Evolutionary conservation across 2,797 vertebrate species (phyloP), one percentile per base, ranked within the genome.

Genomic region (Paguma larvata): DNA sequence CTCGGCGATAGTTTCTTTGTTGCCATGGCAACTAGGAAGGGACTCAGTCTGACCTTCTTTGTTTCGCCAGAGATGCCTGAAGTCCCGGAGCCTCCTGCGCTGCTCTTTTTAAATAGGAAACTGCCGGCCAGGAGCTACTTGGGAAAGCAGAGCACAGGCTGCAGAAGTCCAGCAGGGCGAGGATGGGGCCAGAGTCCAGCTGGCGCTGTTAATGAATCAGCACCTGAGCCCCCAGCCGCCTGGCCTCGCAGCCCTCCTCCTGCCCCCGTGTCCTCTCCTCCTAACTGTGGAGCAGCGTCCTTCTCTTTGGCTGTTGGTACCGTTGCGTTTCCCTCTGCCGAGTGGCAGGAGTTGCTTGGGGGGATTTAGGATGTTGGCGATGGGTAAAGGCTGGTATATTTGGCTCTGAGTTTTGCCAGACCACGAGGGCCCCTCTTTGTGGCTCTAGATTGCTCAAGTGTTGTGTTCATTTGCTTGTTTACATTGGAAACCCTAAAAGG

Each of bases 21-120:
- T 96, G 94, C 95, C 85, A 65, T 97, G 95, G 95, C 97, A 96
- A 96, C 97, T 38, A 63, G 67, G 18, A 70, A 87, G 65, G 70
- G n/a, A 41, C 77, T 67, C 1, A 0, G 70, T 94, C 56, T 85
- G 91, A 77, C 94, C 73, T 83, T 62, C 79, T 94, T 75, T 56
- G 67, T 92, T 93, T 82, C 62, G 75, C 70, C 3, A n/a, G 77
- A 90, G 93, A 85, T 41, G n/a, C 73, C 73, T 27, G 4, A 48
- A 79, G 65, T 56, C 70, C 73, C 30, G 14, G 41, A 27, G 48
- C 67, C 30, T 32, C 38, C 19, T 0, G 1, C 0, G 2, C 18
- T 65, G 85, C 4, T 82, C 44, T 82, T 92, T 59, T 93, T 93
- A n/a, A 68, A 13, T 9, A 27, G 75, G 34, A 82, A 91, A 78